phyloP scores from a whole-genome alignment of 2,113 vertebrate genomes.

The Opisthocomus hoazin region DNA sequence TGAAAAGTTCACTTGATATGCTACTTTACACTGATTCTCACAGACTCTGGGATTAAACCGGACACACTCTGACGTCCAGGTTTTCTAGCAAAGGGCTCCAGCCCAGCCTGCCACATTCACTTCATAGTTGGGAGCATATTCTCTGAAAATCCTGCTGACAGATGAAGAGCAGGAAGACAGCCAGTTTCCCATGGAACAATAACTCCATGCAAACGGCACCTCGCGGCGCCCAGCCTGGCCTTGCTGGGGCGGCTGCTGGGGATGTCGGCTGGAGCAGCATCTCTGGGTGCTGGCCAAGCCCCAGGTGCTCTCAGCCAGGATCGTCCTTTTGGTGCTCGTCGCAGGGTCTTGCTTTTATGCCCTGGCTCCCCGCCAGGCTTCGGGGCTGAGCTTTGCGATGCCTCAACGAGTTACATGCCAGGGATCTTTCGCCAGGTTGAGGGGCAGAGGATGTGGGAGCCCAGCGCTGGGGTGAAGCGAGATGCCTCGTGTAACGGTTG shows the following conservation, averaged over 20 bases:
- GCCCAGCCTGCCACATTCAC: constrained; percentile 64
- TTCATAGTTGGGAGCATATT: constrained; percentile 71
- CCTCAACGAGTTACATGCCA: background rate
- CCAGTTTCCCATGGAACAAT: constrained; percentile 74
- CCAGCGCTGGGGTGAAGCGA: accelerated
- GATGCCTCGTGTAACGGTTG: background rate
- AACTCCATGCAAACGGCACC: constrained; percentile 55
- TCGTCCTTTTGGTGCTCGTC: background rate
- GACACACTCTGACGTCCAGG: constrained; percentile 59
- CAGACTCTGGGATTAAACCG: constrained; percentile 57
- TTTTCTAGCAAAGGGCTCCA: constrained; percentile 52
- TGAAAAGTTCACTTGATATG: constrained; percentile 66
- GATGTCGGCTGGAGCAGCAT: background rate
- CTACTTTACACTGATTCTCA: constrained; percentile 53
- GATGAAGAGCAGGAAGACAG: constrained; percentile 72
- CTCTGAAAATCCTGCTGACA: constrained; percentile 72
- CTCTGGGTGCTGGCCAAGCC: background rate
- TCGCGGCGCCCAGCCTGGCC: constrained; percentile 4
- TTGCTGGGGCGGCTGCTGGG: background rate
- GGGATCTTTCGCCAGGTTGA: background rate
- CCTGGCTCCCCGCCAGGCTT: background rate
- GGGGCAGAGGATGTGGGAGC: background rate
- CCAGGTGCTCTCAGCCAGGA: background rate
- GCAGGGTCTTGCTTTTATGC: background rate
- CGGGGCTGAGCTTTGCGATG: background rate